A percentile compares a stretch with the other conserved stretches of the same genome.
Evolutionary conservation across 2,797 vertebrate species (phyloP).

Genomic region (Oryzias dopingdopingensis): DNA sequence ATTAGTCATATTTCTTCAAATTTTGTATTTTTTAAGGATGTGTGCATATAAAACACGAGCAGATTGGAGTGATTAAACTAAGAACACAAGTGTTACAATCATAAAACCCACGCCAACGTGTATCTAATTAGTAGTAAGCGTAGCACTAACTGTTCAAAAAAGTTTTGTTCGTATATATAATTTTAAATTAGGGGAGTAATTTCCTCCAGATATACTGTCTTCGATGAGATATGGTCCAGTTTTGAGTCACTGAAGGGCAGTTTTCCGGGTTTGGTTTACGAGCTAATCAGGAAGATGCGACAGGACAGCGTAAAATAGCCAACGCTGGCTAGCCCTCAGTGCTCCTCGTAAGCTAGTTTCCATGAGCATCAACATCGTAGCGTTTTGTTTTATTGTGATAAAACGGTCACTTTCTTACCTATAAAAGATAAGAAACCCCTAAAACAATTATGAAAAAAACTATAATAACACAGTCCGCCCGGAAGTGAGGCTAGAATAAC

Average conservation of each 20-base stretch:
- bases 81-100: neutral
- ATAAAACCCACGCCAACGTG: neutral
- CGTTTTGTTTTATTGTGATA: neutral
- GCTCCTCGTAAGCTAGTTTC: conserved; percentile 1
- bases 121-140: neutral
- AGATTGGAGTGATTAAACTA: no score
- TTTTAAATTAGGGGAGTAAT: no score
- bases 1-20: no score
- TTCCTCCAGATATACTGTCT: no score
- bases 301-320: conserved; percentile 54
- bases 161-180: no score
- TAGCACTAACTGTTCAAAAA: neutral
- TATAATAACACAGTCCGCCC: neutral
- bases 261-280: conserved; percentile 72
- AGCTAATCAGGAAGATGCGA: conserved; percentile 59
- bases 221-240: no score
- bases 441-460: no score
- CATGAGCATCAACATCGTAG: neutral
- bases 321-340: conserved; percentile 33
- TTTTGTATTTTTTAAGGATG: no score
- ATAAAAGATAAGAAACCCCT: no score
- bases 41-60: no score
- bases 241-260: conserved; percentile 17
- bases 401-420: neutral
- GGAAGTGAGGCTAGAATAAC: conserved; percentile 32